Conservation (phyloP, 2,113 vertebrate genomes). For the Zosterops lateralis region DNA sequence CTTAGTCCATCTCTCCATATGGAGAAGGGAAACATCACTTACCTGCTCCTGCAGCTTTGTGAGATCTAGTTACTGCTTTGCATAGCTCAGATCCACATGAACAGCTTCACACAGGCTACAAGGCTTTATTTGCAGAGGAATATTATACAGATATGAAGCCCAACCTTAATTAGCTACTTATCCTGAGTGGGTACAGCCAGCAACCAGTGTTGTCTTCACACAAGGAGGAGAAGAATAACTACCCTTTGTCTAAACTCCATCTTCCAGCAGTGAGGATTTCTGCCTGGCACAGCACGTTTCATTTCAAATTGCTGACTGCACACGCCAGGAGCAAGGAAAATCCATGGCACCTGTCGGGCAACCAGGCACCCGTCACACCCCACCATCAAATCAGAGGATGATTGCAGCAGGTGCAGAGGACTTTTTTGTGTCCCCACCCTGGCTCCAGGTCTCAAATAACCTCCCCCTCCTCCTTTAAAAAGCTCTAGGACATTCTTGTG, state of each 20-base stretch:
- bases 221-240: not conserved
- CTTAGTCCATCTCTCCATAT: not conserved
- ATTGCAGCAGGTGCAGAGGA: conserved; percentile 19
- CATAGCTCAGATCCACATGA: not conserved
- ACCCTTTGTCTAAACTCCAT: not conserved
- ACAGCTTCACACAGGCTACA: not conserved
- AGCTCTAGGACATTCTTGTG: not conserved
- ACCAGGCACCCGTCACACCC: not conserved
- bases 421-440: not conserved
- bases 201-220: not conserved
- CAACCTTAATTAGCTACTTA: not conserved
- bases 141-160: not conserved
- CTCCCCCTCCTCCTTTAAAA: not conserved
- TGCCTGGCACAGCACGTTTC: not conserved
- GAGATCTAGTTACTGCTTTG: not conserved
- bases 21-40: not conserved
- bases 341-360: not conserved
- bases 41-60: not conserved
- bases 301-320: not conserved
- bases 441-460: conserved; percentile 12
- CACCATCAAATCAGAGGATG: not conserved
- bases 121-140: not conserved
- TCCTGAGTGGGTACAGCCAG: not conserved
- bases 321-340: not conserved
- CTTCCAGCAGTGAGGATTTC: not conserved